phyloP scores from a whole-genome alignment of 2,113 vertebrate genomes.

The Oncorhynchus keta region DNA sequence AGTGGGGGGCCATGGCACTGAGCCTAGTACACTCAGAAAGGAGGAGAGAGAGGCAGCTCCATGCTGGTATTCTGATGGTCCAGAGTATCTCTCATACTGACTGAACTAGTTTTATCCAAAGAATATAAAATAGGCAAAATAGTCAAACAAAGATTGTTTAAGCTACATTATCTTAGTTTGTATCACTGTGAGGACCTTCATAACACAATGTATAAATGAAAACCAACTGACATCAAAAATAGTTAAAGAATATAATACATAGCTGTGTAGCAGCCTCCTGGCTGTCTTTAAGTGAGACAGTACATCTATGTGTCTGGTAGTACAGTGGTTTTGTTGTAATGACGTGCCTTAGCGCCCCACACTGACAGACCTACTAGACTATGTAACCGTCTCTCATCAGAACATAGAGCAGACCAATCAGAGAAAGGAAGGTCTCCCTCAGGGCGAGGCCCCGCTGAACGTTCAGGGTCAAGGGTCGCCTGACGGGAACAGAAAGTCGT shows the following conservation, averaged over 20 bases:
- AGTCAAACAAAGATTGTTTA: too few relatives aligned
- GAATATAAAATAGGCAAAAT: too few relatives aligned
- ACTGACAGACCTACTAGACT: constrained; percentile 20
- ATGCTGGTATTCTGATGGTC: too few relatives aligned
- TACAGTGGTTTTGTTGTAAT: not conserved
- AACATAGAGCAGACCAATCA: constrained; percentile 11
- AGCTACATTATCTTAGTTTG: too few relatives aligned
- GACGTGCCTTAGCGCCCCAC: not conserved
- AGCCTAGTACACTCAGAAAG: not conserved
- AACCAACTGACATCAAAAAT: too few relatives aligned
- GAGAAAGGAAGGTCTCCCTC: constrained; percentile 4
- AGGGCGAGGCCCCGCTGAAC: constrained; percentile 2
- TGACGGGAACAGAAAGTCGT: not conserved
- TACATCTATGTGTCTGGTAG: not conserved
- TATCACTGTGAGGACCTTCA: too few relatives aligned
- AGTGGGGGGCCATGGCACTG: not conserved
- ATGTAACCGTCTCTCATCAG: constrained; percentile 15
- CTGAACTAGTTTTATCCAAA: too few relatives aligned
- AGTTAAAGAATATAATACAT: too few relatives aligned
- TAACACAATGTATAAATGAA: too few relatives aligned
- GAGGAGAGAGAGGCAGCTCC: not conserved
- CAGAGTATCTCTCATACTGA: too few relatives aligned
- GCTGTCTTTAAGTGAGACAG: not conserved
- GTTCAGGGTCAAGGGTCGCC: constrained; percentile 30
- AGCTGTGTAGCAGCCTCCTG: too few relatives aligned